These are phyloP conservation scores for Actias luna DNA, from an alignment of 2,888 invertebrate genomes.

Conservation along the genomic window DNA sequence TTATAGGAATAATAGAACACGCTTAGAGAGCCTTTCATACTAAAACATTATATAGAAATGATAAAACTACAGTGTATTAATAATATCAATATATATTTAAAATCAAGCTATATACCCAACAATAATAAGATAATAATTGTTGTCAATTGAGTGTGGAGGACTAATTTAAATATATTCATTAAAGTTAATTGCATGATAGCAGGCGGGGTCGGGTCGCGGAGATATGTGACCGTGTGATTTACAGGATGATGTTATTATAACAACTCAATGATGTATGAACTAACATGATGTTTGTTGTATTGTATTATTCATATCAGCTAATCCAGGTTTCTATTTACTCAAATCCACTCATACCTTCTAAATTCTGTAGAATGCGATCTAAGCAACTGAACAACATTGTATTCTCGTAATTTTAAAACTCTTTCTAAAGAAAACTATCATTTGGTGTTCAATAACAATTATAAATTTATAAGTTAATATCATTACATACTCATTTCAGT, in stretches of 20 bases:
- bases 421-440: too few relatives aligned
- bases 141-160: conserved; percentile 64
- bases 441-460: too few relatives aligned
- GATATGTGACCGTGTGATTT: conserved; percentile 34
- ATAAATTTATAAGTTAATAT: too few relatives aligned
- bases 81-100: neutral
- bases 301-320: too few relatives aligned
- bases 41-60: neutral
- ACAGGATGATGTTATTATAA: conserved; percentile 2
- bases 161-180: conserved; percentile 80
- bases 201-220: conserved; percentile 52
- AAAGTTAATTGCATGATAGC: conserved; percentile 77
- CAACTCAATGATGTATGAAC: neutral
- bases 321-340: too few relatives aligned
- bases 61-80: neutral
- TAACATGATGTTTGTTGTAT: neutral
- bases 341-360: too few relatives aligned
- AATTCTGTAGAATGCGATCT: too few relatives aligned
- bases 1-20: too few relatives aligned
- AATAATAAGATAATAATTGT: conserved; percentile 29
- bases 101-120: neutral
- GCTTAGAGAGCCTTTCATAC: too few relatives aligned
- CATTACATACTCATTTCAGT: too few relatives aligned
- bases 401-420: too few relatives aligned
- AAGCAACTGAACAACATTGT: too few relatives aligned